Evolutionary conservation across 2,888 invertebrate species (phyloP).

Genomic region (Leucoptera coffeella): DNA sequence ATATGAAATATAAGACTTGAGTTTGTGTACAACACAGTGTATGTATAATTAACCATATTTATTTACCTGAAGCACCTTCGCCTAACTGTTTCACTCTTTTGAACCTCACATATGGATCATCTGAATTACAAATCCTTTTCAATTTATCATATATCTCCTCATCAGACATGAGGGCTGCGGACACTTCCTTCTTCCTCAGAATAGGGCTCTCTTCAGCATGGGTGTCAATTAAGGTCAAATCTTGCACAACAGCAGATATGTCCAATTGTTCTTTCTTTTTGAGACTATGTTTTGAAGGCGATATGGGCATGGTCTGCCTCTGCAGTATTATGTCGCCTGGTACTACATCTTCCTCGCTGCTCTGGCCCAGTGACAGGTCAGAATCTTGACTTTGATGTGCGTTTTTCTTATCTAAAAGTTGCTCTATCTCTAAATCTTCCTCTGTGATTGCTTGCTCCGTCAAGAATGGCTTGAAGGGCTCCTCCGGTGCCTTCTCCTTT

Average conservation of each 20-base stretch:
- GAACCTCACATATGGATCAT: slow-evolving; percentile 77
- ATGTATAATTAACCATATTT: background rate
- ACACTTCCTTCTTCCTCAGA: slow-evolving; percentile 53
- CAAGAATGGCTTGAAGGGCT: slow-evolving; percentile 73
- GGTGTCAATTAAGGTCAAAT: slow-evolving; percentile 30
- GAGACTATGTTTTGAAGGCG: slow-evolving; percentile 30
- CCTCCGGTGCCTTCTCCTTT: slow-evolving; percentile 68
- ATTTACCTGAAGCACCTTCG: slow-evolving; percentile 72
- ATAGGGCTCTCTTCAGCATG: slow-evolving; percentile 54
- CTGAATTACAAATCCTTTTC: slow-evolving; percentile 71
- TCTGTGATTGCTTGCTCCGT: slow-evolving; percentile 75
- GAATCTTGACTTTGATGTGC: slow-evolving; percentile 62
- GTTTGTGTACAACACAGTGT: too few relatives aligned
- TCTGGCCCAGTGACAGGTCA: slow-evolving; percentile 42
- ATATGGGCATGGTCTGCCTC: slow-evolving; percentile 51
- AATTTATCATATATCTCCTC: slow-evolving; percentile 74
- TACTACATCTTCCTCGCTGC: slow-evolving; percentile 43
- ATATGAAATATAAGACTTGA: too few relatives aligned
- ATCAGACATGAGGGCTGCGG: slow-evolving; percentile 39
- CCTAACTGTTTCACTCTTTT: slow-evolving; percentile 80
- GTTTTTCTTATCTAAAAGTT: slow-evolving; percentile 66
- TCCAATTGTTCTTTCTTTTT: slow-evolving; percentile 35
- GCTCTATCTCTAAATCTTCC: slow-evolving; percentile 77
- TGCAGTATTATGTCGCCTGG: slow-evolving; percentile 23
- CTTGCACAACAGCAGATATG: slow-evolving; percentile 28